phyloP scores from a whole-genome alignment of 92 coral and sea anemone genomes.

The Muricea muricata region DNA sequence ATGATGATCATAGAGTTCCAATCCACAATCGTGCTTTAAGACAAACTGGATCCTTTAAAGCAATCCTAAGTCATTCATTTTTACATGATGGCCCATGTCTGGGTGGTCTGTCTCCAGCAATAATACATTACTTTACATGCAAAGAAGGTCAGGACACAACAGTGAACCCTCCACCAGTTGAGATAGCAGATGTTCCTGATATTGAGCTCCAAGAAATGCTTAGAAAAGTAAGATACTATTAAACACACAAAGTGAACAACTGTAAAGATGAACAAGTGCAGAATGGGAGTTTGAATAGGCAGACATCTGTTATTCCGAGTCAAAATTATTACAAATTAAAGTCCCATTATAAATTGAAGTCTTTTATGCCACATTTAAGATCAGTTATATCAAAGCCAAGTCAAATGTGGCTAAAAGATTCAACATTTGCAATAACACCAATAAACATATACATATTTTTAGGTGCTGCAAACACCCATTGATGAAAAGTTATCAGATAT shows the following conservation, averaged over 20 bases:
- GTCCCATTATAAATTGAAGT: too few species aligned
- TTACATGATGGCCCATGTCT: constrained; percentile 69
- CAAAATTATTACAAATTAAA: too few species aligned
- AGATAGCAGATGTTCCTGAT: constrained; percentile 61
- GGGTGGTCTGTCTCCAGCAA: constrained; percentile 57
- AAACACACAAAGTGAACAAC: neutral
- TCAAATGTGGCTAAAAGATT: too few species aligned
- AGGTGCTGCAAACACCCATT: neutral
- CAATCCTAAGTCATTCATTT: constrained; percentile 65
- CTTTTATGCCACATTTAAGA: too few species aligned
- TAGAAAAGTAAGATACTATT: constrained; percentile 50
- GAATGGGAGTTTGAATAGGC: too few species aligned
- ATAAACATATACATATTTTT: neutral
- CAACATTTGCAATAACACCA: too few species aligned
- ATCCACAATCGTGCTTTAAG: constrained; percentile 57
- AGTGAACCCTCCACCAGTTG: constrained; percentile 54
- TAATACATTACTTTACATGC: constrained; percentile 55
- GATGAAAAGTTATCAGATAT: neutral
- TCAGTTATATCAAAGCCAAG: too few species aligned
- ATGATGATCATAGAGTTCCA: constrained; percentile 59
- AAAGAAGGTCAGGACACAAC: neutral
- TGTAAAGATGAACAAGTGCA: neutral
- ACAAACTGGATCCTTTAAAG: constrained; percentile 59
- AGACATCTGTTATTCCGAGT: too few species aligned
- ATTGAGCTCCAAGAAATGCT: constrained; percentile 44